Conservation (phyloP, 1,140 invertebrate species). For the Nomia melanderi region DNA sequence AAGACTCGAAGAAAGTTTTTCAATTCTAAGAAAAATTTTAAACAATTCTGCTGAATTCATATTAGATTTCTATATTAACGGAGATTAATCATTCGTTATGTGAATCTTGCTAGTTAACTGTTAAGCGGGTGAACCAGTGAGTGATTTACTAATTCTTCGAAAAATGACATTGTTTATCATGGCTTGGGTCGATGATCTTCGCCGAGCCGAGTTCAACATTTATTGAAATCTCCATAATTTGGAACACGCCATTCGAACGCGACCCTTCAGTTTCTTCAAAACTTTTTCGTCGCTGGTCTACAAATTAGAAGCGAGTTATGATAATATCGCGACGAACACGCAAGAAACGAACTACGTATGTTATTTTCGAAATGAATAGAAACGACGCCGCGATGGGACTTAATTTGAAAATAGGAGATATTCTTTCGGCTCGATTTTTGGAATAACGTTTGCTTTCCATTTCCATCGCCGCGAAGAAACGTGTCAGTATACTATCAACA, state of each 20-base stretch:
- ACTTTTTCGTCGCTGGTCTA: slow-evolving; percentile 22
- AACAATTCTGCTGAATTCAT: too few species aligned
- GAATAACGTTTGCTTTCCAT: not conserved
- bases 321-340: slow-evolving; percentile 34
- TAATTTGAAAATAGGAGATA: slow-evolving; percentile 3
- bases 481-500: not conserved
- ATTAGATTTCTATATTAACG: too few species aligned
- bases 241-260: not conserved
- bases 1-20: too few species aligned
- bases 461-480: not conserved
- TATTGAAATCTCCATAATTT: slow-evolving; percentile 33
- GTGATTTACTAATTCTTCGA: too few species aligned
- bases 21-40: too few species aligned
- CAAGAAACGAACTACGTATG: slow-evolving; percentile 15
- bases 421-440: not conserved
- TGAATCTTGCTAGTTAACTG: too few species aligned
- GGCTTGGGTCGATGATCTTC: not conserved
- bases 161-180: not conserved
- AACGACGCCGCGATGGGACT: not conserved
- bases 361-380: slow-evolving; percentile 15
- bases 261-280: slow-evolving; percentile 11
- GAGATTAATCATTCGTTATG: too few species aligned
- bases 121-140: too few species aligned
- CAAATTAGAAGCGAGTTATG: slow-evolving; percentile 47
- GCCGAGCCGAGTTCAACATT: slow-evolving; percentile 3